Base-by-base conservation (phyloP, 2,888 invertebrate genomes). In the Chloroclysta siterata region DNA sequence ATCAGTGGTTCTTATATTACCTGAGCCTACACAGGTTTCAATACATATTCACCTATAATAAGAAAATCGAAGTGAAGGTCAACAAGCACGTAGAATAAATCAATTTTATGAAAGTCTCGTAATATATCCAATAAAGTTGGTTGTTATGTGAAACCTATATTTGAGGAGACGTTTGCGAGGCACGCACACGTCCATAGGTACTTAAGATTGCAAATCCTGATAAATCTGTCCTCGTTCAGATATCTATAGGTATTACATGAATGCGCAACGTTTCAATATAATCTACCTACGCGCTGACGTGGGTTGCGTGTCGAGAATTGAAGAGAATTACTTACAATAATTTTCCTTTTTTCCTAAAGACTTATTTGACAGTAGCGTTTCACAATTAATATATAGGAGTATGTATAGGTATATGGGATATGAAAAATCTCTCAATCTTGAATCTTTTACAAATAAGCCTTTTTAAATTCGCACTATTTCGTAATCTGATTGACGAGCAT, bases 151-250 rank as follows among this genome's bases (percentile, higher is more conserved):
- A 63, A 53, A 61, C 47, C 63, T 69, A 64, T 70, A 69, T 65
- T 69, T 65, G 67, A 71, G 65, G 71, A 65, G 66, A 72, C 72
- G 63, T 72, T 67, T 70, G 60, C 53, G 33, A 72, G 74, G 73
- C 81, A 82, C 82, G 83, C 70, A 69, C 63, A 67, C 70, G 75
- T 72, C 68, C 71, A 80, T 77, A 80, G 80, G 79, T 71, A 70
- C 46, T 76, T 70, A 74, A 81, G 82, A 83, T 82, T 70, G 79
- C 73, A 73, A 72, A 78, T 74, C 67, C 69, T 75, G 81, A 83
- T 84, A 83, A 84, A 77, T 76, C 74, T 75, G 72, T 77, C 77
- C 82, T 82, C 80, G 81, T 80, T 80, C 81, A 80, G 82, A 82
- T 83, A 79, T 78, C 76, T 78, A 79, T 17, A 28, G 55, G 44